phyloP scores from a whole-genome alignment of 1,140 invertebrate genomes.

The Drosophila bifasciata region DNA sequence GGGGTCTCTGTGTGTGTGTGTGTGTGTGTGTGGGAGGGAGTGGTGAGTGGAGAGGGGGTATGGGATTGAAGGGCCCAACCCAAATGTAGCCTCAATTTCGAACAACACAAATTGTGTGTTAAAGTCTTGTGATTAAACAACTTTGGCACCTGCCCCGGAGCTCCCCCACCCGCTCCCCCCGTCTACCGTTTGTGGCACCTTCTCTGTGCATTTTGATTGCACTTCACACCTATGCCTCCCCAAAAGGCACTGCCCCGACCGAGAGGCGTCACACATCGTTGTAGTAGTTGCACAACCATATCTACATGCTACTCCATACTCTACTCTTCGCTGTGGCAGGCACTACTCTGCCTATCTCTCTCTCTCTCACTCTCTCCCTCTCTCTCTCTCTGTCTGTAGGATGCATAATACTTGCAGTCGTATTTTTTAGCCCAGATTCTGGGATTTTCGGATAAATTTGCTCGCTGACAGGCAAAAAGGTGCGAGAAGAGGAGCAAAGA shows the following conservation, averaged over 20 bases:
- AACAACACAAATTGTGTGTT: constrained; percentile 65
- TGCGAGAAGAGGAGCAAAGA: neutral
- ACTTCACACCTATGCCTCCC: constrained; percentile 67
- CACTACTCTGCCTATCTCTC: too few species aligned
- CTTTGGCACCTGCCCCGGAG: constrained; percentile 61
- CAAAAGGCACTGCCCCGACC: constrained; percentile 5
- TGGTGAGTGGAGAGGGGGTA: neutral
- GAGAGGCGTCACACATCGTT: constrained; percentile 19
- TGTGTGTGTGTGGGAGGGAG: too few species aligned
- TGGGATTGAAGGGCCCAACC: neutral
- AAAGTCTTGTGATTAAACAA: constrained; percentile 74
- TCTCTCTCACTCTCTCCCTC: too few species aligned
- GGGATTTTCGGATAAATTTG: constrained; percentile 57
- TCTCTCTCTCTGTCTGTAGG: constrained; percentile 31
- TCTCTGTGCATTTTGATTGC: constrained; percentile 57
- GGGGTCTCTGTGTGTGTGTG: neutral
- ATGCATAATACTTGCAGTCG: constrained; percentile 42
- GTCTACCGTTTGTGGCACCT: constrained; percentile 22
- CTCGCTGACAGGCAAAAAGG: constrained; percentile 53
- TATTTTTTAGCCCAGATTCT: constrained; percentile 13
- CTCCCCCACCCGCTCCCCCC: constrained; percentile 2
- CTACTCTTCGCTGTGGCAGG: too few species aligned
- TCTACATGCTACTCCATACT: too few species aligned
- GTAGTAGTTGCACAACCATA: constrained; percentile 16
- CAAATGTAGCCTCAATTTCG: constrained; percentile 37